Evolutionary conservation across 2,113 vertebrate species (phyloP).

Genomic region (Colius striatus): DNA sequence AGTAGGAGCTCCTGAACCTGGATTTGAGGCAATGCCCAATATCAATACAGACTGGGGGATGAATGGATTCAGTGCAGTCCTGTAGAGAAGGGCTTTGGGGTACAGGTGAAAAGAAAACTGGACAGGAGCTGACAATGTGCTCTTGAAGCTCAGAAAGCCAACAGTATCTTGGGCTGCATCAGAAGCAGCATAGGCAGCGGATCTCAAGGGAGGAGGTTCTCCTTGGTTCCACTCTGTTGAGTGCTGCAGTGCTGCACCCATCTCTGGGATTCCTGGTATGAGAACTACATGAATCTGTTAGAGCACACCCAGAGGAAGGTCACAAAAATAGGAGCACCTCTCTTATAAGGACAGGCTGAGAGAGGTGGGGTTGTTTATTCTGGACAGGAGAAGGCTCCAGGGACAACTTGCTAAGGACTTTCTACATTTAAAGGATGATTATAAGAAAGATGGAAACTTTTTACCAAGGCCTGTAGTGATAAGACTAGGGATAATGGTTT

Average conservation of each 20-base stretch:
- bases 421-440: not conserved
- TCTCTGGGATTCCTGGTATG: not conserved
- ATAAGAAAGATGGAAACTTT: not conserved
- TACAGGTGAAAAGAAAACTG: no score
- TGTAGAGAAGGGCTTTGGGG: not conserved
- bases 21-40: no score
- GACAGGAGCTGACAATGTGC: not conserved
- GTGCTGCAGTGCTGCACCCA: fast-evolving
- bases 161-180: not conserved
- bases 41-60: not conserved
- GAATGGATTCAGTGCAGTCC: not conserved
- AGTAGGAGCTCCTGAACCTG: not conserved
- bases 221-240: not conserved
- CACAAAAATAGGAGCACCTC: not conserved
- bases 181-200: not conserved
- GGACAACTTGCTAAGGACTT: not conserved
- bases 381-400: not conserved
- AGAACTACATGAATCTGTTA: not conserved
- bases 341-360: not conserved
- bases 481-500: not conserved
- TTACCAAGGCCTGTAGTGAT: not conserved
- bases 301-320: not conserved
- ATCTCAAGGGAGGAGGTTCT: not conserved
- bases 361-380: not conserved
- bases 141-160: not conserved